Conservation (phyloP, 2,113 vertebrate genomes). For the Bubo bubo region DNA sequence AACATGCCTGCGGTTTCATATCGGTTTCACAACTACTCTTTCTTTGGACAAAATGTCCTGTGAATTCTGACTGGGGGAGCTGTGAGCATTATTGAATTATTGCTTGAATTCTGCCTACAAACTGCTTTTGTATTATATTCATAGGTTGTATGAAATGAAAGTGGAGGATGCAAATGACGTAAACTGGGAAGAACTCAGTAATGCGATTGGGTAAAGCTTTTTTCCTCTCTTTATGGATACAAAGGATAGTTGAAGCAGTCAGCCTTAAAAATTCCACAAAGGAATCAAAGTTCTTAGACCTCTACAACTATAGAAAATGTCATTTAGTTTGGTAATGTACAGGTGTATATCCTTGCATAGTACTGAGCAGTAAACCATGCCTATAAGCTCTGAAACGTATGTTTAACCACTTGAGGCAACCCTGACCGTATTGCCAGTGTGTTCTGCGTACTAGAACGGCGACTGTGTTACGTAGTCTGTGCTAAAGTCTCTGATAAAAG, state of each 20-base stretch:
- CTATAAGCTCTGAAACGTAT: neutral
- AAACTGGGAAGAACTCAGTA: constrained; percentile 75
- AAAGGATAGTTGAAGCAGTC: neutral
- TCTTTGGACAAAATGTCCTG: neutral
- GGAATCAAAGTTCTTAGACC: neutral
- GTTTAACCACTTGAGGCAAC: neutral
- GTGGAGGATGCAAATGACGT: constrained; percentile 72
- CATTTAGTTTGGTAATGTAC: neutral
- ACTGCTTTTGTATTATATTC: neutral
- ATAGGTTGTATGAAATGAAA: constrained; percentile 63
- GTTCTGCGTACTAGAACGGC: neutral
- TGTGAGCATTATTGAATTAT: neutral
- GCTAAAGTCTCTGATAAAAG: neutral
- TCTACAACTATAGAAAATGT: neutral
- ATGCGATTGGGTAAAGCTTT: constrained; percentile 68
- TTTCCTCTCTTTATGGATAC: neutral
- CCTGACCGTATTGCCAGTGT: rapidly evolving
- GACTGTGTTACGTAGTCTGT: too few species aligned
- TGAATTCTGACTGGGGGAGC: neutral
- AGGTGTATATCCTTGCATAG: neutral
- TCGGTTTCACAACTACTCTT: neutral
- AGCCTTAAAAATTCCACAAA: neutral
- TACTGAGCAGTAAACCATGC: neutral
- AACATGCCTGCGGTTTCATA: neutral
- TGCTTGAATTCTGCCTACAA: neutral